phyloP scores from a whole-genome alignment of 2,113 vertebrate species.

The Paradoxurus hermaphroditus region DNA sequence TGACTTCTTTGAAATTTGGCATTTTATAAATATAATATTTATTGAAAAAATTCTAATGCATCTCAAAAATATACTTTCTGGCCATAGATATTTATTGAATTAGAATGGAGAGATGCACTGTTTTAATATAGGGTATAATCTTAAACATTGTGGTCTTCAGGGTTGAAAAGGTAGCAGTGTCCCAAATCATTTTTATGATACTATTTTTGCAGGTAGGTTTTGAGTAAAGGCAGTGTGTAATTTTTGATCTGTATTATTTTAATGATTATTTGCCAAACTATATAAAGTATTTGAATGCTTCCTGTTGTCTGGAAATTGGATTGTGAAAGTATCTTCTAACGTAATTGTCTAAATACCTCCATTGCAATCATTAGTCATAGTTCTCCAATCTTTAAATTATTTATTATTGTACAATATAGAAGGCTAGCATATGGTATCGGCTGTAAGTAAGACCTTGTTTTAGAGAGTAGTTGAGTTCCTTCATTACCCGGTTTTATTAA shows the following conservation, averaged over 20 bases:
- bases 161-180: not conserved
- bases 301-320: not conserved
- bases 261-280: not conserved
- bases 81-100: not conserved
- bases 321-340: conserved; percentile 1
- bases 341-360: not conserved
- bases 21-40: not conserved
- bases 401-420: not conserved
- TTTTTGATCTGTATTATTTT: not conserved
- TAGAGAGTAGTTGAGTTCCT: not conserved
- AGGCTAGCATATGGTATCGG: not conserved
- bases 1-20: not conserved
- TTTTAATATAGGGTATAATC: conserved; percentile 15
- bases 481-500: not conserved
- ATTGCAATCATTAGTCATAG: not conserved
- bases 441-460: not conserved
- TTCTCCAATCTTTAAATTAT: not conserved
- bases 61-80: conserved; percentile 19
- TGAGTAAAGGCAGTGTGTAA: not conserved
- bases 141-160: not conserved
- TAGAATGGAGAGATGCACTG: not conserved
- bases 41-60: not conserved
- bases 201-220: conserved; percentile 11
- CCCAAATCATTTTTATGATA: conserved; percentile 3
- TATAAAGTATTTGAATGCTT: not conserved